Conservation (phyloP, 2,113 vertebrate species). For the Tor tambroides region DNA sequence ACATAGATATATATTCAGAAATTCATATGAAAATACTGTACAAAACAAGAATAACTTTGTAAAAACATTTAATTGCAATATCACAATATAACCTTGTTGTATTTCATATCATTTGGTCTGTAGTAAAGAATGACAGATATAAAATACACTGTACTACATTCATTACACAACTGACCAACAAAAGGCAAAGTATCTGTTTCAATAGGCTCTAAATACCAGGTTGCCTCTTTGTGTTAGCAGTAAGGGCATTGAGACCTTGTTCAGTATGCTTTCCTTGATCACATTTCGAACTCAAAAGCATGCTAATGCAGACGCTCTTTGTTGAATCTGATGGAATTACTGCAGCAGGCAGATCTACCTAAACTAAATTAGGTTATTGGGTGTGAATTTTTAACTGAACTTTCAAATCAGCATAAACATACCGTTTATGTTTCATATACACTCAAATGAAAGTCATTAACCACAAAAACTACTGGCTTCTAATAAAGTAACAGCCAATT, state of each 20-base stretch:
- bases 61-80: conserved; percentile 86
- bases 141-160: conserved; percentile 83
- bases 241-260: background rate
- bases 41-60: conserved; percentile 88
- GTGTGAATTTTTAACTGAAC: too few relatives aligned
- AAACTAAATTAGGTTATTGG: background rate
- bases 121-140: conserved; percentile 78
- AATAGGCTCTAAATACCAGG: background rate
- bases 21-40: conserved; percentile 82
- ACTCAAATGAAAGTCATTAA: too few relatives aligned
- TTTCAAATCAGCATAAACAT: too few relatives aligned
- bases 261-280: background rate
- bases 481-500: background rate
- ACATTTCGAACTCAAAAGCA: conserved; percentile 9
- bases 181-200: conserved; percentile 39
- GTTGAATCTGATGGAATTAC: background rate
- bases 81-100: conserved; percentile 62
- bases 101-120: conserved; percentile 80
- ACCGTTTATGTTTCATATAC: background rate
- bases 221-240: background rate
- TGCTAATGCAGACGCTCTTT: background rate
- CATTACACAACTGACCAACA: conserved; percentile 67
- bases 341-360: too few relatives aligned
- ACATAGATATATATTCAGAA: conserved; percentile 73
- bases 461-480: background rate